These are phyloP conservation scores for Hydrolagus affinis DNA, from an alignment of 2,113 vertebrate species.

Conservation along the genomic window DNA sequence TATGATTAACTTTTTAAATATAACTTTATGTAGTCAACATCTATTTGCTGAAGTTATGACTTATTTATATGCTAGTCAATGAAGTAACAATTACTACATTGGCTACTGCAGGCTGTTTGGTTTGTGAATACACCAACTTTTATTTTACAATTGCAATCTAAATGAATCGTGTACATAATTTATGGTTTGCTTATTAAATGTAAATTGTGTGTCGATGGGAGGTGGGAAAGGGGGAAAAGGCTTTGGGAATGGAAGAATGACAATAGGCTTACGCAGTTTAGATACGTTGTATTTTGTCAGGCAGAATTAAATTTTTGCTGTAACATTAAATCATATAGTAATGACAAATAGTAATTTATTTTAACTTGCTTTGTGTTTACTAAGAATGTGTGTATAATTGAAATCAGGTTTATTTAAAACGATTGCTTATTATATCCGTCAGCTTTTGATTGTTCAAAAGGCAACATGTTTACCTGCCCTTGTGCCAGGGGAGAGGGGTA, in stretches of 20 bases:
- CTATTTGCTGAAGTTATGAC: background rate
- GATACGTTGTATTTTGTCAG: no score
- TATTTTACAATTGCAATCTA: slow-evolving; percentile 1
- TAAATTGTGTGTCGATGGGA: no score
- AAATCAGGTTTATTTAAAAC: slow-evolving; percentile 5
- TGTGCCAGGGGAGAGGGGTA: no score
- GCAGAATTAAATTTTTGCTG: no score
- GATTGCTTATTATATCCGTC: background rate
- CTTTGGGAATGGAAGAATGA: no score
- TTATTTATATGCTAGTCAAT: background rate
- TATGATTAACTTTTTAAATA: background rate
- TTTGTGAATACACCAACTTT: slow-evolving; percentile 4
- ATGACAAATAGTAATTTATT: no score
- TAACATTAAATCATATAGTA: no score
- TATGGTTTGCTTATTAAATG: background rate
- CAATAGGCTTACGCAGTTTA: background rate
- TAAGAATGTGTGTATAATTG: background rate
- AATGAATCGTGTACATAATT: slow-evolving; percentile 3
- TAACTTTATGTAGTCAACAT: background rate
- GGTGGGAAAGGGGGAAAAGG: background rate
- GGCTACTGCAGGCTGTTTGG: background rate
- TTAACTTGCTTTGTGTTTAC: background rate
- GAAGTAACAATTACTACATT: background rate
- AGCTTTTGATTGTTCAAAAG: background rate
- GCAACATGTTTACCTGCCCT: background rate